A percentile compares a stretch with the other conserved stretches of the same genome.
Conservation (phyloP, 2,113 vertebrate genomes). For the Thinocorus orbignyianus region DNA sequence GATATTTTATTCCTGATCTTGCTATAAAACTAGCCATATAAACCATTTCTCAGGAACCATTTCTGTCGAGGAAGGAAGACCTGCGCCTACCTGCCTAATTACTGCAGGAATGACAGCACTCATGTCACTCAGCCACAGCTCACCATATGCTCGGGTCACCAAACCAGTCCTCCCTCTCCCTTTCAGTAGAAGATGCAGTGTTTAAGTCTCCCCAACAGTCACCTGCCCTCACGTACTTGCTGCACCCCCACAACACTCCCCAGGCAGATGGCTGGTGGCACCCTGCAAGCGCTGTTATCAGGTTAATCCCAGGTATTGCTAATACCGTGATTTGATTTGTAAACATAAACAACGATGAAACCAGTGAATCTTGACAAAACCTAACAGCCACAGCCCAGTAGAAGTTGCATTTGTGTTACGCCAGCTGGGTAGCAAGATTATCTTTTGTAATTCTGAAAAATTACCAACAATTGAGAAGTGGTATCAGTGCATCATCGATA, state of each 20-base stretch:
- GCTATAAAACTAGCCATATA: neutral
- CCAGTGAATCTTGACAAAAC: neutral
- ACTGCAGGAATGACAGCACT: neutral
- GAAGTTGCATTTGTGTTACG: neutral
- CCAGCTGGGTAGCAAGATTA: neutral
- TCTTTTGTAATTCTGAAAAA: neutral
- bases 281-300: neutral
- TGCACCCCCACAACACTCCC: too few species aligned
- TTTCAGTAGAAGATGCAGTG: neutral
- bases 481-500: neutral
- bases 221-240: accelerated
- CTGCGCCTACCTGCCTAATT: neutral
- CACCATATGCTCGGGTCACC: neutral
- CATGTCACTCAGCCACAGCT: neutral
- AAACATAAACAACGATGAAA: neutral
- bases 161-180: neutral
- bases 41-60: neutral
- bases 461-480: neutral
- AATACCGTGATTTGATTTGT: neutral
- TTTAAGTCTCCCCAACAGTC: neutral
- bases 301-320: neutral
- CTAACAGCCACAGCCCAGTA: neutral
- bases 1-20: neutral
- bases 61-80: neutral
- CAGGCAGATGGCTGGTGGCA: accelerated